Conservation (phyloP, 2,797 vertebrate genomes). For the Caiman crocodilus region DNA sequence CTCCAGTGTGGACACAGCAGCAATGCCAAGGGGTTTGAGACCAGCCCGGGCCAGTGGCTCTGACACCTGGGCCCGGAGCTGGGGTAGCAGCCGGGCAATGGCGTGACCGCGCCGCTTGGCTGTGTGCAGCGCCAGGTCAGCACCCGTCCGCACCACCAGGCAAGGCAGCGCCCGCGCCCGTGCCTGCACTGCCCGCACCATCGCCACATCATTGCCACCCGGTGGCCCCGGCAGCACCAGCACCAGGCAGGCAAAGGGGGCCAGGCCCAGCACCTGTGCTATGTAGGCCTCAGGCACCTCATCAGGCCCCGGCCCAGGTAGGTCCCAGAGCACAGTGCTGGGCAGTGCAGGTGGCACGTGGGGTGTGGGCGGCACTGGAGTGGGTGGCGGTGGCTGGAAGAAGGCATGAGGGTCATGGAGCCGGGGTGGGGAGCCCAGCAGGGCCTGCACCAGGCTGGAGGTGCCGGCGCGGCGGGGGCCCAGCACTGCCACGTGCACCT, state of each 20-base stretch:
- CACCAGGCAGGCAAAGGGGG: slow-evolving; percentile 42
- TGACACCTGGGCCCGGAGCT: not conserved
- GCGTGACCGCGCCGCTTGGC: not conserved
- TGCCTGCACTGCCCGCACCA: not conserved
- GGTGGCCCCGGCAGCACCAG: not conserved
- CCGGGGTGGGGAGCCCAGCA: not conserved
- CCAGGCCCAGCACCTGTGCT: slow-evolving; percentile 10
- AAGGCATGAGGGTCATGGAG: not conserved
- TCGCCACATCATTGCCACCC: no score
- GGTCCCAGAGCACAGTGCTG: slow-evolving; percentile 32
- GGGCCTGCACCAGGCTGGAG: not conserved
- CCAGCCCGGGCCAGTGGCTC: not conserved
- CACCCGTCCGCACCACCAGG: slow-evolving; percentile 45
- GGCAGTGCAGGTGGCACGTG: not conserved
- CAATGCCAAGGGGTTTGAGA: not conserved
- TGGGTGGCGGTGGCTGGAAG: not conserved
- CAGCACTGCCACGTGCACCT: not conserved
- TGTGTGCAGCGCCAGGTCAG: slow-evolving; percentile 15
- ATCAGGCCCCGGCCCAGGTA: slow-evolving; percentile 22
- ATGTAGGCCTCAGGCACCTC: slow-evolving; percentile 46
- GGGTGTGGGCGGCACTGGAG: not conserved
- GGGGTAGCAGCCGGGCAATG: no score
- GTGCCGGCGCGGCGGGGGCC: not conserved
- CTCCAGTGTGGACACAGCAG: slow-evolving; percentile 1
- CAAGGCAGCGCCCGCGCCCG: slow-evolving; percentile 16